Percentiles rank a stretch among this genome's conserved stretches.
Conservation (phyloP, 2,888 invertebrate species). For the Brachyptera risi region DNA sequence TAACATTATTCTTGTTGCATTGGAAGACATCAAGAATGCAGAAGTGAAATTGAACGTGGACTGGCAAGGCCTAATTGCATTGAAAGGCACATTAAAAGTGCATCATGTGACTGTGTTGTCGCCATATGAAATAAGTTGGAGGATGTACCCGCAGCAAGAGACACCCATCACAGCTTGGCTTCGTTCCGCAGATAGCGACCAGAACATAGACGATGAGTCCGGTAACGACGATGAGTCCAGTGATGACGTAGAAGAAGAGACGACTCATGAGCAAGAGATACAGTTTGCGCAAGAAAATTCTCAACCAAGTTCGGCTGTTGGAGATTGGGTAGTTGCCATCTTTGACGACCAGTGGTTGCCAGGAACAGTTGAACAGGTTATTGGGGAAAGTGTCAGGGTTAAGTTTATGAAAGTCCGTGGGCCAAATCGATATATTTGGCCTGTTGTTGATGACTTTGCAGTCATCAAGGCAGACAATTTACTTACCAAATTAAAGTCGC, state of each 20-base stretch:
- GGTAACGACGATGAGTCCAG: too few species aligned
- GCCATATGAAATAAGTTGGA: background rate
- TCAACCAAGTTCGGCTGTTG: background rate
- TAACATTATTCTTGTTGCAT: background rate
- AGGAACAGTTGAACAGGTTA: background rate
- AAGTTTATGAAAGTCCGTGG: slow-evolving; percentile 8
- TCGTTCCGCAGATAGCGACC: too few species aligned
- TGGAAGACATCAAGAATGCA: background rate
- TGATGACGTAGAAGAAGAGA: background rate
- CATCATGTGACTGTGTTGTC: background rate
- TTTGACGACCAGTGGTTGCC: too few species aligned
- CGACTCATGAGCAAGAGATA: too few species aligned
- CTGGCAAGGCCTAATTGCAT: background rate
- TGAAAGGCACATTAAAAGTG: slow-evolving; percentile 2
- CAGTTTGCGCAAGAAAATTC: background rate
- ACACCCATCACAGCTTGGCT: background rate
- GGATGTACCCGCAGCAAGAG: background rate
- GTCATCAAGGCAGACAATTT: background rate
- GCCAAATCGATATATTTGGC: slow-evolving; percentile 2
- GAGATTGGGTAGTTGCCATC: slow-evolving; percentile 1
- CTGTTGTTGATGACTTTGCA: background rate
- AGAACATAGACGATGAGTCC: too few species aligned
- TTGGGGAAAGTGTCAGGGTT: background rate
- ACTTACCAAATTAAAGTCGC: background rate
- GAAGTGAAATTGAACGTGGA: background rate